Evolutionary conservation across 2,797 vertebrate genomes (phyloP).

Genomic region (Phrynocephalus vlangalii): DNA sequence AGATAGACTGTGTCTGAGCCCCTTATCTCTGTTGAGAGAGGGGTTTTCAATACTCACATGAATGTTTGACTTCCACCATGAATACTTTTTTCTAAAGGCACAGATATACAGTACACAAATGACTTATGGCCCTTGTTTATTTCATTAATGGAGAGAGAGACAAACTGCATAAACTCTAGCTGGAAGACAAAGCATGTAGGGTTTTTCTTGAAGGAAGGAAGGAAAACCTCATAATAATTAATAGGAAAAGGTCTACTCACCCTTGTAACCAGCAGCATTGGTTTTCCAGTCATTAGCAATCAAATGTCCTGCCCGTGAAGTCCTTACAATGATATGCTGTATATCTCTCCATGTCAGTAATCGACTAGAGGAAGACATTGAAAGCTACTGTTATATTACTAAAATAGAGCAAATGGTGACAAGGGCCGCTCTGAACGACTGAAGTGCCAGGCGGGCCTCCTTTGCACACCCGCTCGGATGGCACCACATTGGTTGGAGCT

Average conservation of each 20-base stretch:
- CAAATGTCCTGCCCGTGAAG: slow-evolving; percentile 94
- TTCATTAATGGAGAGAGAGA: slow-evolving; percentile 45
- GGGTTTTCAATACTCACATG: too few relatives aligned
- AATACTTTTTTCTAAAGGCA: background rate
- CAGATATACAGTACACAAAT: background rate
- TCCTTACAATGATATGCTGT: slow-evolving; percentile 98
- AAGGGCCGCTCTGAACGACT: background rate
- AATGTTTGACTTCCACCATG: too few relatives aligned
- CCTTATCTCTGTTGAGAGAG: too few relatives aligned
- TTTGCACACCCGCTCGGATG: too few relatives aligned
- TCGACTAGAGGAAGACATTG: slow-evolving; percentile 83
- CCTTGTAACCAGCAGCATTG: slow-evolving; percentile 98
- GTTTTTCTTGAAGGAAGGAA: slow-evolving; percentile 39
- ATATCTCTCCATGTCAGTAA: slow-evolving; percentile 96
- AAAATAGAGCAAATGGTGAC: slow-evolving; percentile 48
- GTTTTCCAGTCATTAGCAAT: slow-evolving; percentile 99
- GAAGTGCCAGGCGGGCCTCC: too few relatives aligned
- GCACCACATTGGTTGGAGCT: too few relatives aligned
- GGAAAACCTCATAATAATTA: slow-evolving; percentile 58
- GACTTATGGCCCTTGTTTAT: background rate
- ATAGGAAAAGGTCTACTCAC: slow-evolving; percentile 82
- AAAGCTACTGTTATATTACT: slow-evolving; percentile 66
- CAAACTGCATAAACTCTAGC: slow-evolving; percentile 30
- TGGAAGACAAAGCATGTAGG: slow-evolving; percentile 28
- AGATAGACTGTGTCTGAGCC: too few relatives aligned